Conservation (phyloP, 2,888 invertebrate species). For the Apoda limacodes region DNA sequence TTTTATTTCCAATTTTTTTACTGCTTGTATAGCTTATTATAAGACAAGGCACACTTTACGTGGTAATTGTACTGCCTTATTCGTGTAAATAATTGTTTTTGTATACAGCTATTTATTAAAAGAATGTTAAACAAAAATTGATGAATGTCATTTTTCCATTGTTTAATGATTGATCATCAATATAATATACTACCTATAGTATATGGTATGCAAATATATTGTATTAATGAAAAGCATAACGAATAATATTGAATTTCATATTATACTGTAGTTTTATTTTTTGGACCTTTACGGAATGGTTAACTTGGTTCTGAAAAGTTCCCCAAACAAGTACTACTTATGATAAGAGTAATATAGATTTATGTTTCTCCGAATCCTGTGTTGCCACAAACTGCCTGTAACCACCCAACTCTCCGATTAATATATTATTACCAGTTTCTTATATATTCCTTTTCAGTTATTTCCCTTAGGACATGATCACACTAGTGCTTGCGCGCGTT, state of each 20-base stretch:
- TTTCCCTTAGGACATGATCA: too few species aligned
- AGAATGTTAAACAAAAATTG: constrained; percentile 64
- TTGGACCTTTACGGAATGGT: too few species aligned
- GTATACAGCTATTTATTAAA: constrained; percentile 72
- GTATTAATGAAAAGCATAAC: constrained; percentile 69
- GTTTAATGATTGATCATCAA: constrained; percentile 68
- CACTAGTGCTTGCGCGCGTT: too few species aligned
- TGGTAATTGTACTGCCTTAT: constrained; percentile 67
- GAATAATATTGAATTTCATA: constrained; percentile 71
- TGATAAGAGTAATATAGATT: too few species aligned
- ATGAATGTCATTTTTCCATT: constrained; percentile 64
- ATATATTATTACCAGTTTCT: too few species aligned
- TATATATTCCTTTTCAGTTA: too few species aligned
- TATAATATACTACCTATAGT: constrained; percentile 64
- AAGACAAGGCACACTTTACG: constrained; percentile 63
- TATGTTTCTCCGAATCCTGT: too few species aligned
- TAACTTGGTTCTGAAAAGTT: too few species aligned
- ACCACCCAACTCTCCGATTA: too few species aligned
- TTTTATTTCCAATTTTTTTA: constrained; percentile 57
- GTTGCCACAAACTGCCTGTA: too few species aligned
- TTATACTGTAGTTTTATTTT: constrained; percentile 50
- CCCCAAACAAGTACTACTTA: too few species aligned
- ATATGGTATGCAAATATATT: constrained; percentile 68
- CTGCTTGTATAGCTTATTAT: constrained; percentile 66
- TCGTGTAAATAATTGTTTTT: constrained; percentile 71